Base-by-base conservation (phyloP, 2,113 vertebrate genomes). In the Colistium nudipinnis region DNA sequence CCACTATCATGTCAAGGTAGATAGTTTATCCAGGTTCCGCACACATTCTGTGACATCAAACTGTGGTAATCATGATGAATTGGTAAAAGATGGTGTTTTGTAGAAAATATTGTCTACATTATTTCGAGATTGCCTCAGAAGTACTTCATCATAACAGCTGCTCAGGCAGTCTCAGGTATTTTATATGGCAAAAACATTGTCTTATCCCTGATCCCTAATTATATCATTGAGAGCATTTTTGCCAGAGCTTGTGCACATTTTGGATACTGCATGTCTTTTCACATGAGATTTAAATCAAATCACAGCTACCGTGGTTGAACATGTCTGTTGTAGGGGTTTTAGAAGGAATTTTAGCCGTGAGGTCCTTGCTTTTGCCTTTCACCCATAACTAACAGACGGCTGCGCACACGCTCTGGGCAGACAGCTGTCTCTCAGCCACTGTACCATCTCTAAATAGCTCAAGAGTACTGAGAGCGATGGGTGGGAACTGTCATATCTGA, bases 1-100 rank as follows among this genome's bases (percentile, higher is more conserved):
- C 13, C 97, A 99, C 91, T 97, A 98, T 74, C 97, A 98, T 0
- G 95, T 99, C 77, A 99, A 99, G 95, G 97, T 98, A 77, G 48
- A 25, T 61, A 31, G 8, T 33, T 39, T 1, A 16, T 27, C 16
- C 6, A 14, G 9, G 19, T 22, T 20, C 19, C 44, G 22, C 39
- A 64, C 4, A 5, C 8, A 31, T 41, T n/a, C n/a, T 14, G 16
- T 2, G n/a, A 19, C n/a, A 6, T 39, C 4, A 39, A 6, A 39
- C 13, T 39, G 36, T 19, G 41, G 19, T 7, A 19, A n/a, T n/a
- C 41, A 43, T n/a, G n/a, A n/a, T n/a, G n/a, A n/a, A n/a, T n/a
- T n/a, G n/a, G n/a, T n/a, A n/a, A n/a, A n/a, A n/a, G n/a, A n/a
- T n/a, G n/a, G n/a, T n/a, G n/a, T n/a, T n/a, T n/a, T n/a, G n/a